Evolutionary conservation across 2,888 invertebrate genomes (phyloP).

Genomic region (Dasypolia templi): DNA sequence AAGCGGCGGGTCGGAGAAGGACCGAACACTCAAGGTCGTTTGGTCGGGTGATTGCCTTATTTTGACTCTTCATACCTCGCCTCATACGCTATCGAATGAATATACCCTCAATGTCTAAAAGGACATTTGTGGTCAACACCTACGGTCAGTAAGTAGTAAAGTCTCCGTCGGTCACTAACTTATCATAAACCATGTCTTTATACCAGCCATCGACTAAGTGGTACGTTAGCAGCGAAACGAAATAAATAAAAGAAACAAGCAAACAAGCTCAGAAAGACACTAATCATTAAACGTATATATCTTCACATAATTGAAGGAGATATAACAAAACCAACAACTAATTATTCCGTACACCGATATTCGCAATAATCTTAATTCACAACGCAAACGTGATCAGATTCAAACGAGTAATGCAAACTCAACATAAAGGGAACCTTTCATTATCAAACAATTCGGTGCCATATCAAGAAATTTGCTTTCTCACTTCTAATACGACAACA

Average conservation of each 20-base stretch:
- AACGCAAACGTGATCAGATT: slow-evolving; percentile 51
- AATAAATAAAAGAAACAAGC: background rate
- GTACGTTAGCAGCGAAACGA: background rate
- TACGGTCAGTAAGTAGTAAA: background rate
- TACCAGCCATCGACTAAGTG: background rate
- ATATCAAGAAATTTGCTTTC: slow-evolving; percentile 60
- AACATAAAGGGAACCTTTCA: slow-evolving; percentile 36
- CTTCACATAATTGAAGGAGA: background rate
- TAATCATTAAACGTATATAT: background rate
- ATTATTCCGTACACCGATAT: slow-evolving; percentile 29
- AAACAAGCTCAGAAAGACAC: too few species aligned
- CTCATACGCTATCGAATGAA: background rate
- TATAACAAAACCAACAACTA: slow-evolving; percentile 22
- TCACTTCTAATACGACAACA: slow-evolving; percentile 56
- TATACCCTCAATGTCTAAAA: background rate
- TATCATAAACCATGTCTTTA: background rate
- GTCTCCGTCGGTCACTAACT: background rate
- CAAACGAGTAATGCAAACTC: slow-evolving; percentile 43
- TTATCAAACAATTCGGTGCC: slow-evolving; percentile 55
- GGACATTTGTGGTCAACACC: background rate
- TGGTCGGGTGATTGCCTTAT: too few species aligned
- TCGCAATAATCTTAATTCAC: slow-evolving; percentile 44
- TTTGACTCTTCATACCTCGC: too few species aligned
- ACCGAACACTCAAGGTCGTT: too few species aligned
- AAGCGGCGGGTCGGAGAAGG: too few species aligned